phyloP scores from a whole-genome alignment of 2,888 invertebrate genomes.

The Corbicula japonica region DNA sequence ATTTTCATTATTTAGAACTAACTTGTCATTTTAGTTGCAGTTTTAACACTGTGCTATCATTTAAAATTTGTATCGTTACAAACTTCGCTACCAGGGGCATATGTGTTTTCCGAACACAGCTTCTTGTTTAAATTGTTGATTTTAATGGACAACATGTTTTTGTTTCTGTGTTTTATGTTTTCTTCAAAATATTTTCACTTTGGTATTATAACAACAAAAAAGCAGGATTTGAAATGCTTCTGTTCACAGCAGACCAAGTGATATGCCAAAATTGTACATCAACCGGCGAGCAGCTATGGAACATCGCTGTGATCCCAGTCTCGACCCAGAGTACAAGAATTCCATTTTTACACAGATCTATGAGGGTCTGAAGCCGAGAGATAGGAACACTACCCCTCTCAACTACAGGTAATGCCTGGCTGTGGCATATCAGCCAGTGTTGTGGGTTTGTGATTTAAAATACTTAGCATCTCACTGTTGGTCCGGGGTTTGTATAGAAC shows the following conservation, averaged over 20 bases:
- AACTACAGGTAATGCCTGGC: slow-evolving; percentile 83
- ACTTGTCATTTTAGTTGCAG: too few species aligned
- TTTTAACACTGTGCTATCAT: too few species aligned
- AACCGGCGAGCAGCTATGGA: slow-evolving; percentile 85
- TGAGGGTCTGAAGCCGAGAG: slow-evolving; percentile 84
- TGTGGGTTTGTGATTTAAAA: too few species aligned
- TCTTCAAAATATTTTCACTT: not conserved
- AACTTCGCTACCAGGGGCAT: too few species aligned
- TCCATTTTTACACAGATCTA: slow-evolving; percentile 85
- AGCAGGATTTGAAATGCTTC: not conserved
- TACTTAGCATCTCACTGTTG: too few species aligned
- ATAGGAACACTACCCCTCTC: slow-evolving; percentile 79
- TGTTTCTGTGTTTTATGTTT: not conserved
- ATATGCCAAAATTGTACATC: slow-evolving; percentile 83
- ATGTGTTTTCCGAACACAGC: too few species aligned
- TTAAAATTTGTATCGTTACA: too few species aligned
- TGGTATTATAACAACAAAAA: not conserved
- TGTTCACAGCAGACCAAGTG: slow-evolving; percentile 70
- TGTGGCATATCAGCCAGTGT: too few species aligned
- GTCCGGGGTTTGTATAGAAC: too few species aligned
- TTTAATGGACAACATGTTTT: too few species aligned
- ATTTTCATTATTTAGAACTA: too few species aligned
- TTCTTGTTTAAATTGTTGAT: too few species aligned
- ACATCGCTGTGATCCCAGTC: slow-evolving; percentile 81
- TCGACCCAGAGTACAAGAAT: slow-evolving; percentile 83